Evolutionary conservation across 1,140 invertebrate species (phyloP).

Genomic region (Temnothorax longispinosus): DNA sequence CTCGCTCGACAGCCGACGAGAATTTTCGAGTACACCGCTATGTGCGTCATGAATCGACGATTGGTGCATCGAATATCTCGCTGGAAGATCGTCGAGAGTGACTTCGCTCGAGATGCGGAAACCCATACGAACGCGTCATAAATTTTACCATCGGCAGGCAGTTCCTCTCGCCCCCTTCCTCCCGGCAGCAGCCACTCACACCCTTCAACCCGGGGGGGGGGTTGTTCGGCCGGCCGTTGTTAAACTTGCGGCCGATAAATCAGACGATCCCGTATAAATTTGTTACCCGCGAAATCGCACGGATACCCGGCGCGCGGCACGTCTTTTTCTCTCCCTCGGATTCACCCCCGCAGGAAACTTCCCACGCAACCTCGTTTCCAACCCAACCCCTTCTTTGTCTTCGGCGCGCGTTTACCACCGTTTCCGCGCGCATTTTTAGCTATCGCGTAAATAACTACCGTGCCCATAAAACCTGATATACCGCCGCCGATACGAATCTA

Average conservation of each 20-base stretch:
- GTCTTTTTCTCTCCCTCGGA: constrained; percentile 15
- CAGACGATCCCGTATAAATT: constrained; percentile 83
- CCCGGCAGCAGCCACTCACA: constrained; percentile 29
- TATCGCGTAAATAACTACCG: constrained; percentile 82
- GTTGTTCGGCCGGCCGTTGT: constrained; percentile 78
- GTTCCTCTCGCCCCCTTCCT: constrained; percentile 62
- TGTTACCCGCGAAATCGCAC: constrained; percentile 81
- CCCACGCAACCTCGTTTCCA: constrained; percentile 15
- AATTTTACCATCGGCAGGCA: constrained; percentile 78
- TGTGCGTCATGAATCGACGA: constrained; percentile 65
- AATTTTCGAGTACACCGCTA: constrained; percentile 28
- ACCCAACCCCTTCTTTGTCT: constrained; percentile 35
- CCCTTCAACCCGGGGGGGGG: constrained; percentile 63
- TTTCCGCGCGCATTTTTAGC: constrained; percentile 81
- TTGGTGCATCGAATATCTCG: constrained; percentile 70
- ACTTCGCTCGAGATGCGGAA: constrained; percentile 67
- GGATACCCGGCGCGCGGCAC: constrained; percentile 63
- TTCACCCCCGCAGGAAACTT: neutral
- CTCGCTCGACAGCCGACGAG: neutral
- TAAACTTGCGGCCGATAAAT: constrained; percentile 82
- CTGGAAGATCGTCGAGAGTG: constrained; percentile 70
- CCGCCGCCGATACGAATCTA: constrained; percentile 78
- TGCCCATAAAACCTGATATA: constrained; percentile 82
- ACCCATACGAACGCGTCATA: constrained; percentile 76
- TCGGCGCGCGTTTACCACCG: constrained; percentile 77